A percentile compares a stretch with the other conserved stretches of the same genome.
These are phyloP conservation scores for Acrocyrtus sp. DNA, from an alignment of 2,888 invertebrate species.

Conservation along the genomic window DNA sequence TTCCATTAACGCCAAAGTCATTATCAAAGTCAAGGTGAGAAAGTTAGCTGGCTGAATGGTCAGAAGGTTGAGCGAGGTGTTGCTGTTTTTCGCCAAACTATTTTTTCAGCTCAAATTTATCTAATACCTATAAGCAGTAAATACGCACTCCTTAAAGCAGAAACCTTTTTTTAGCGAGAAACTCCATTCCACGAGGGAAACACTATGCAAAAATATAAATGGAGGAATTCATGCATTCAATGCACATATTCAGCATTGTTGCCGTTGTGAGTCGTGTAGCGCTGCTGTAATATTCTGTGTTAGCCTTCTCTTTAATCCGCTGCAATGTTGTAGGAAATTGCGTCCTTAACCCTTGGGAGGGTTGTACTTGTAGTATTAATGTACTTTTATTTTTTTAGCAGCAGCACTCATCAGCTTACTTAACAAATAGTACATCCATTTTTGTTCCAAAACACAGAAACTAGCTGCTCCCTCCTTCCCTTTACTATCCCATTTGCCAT, in stretches of 20 bases:
- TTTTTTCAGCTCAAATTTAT: not conserved
- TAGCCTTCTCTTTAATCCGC: constrained; percentile 43
- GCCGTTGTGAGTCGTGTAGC: not conserved
- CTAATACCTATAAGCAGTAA: not conserved
- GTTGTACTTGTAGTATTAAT: not conserved
- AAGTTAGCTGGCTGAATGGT: constrained; percentile 54
- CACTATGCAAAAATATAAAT: not conserved
- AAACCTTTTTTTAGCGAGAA: not conserved
- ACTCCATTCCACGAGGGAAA: not conserved
- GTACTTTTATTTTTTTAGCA: no score
- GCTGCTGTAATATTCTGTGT: no score
- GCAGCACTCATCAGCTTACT: not conserved
- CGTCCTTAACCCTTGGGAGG: constrained; percentile 53
- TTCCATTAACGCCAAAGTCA: constrained; percentile 56
- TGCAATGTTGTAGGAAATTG: constrained; percentile 32
- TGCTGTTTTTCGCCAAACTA: constrained; percentile 45
- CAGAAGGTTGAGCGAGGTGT: constrained; percentile 44
- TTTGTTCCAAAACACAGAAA: not conserved
- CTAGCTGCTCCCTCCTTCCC: not conserved
- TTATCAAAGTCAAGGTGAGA: constrained; percentile 56
- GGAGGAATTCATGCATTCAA: not conserved
- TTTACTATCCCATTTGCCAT: not conserved
- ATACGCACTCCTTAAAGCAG: not conserved
- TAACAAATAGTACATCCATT: not conserved
- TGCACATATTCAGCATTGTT: not conserved